Evolutionary conservation across 2,888 invertebrate genomes (phyloP).

Genomic region (Cordilura impudica): DNA sequence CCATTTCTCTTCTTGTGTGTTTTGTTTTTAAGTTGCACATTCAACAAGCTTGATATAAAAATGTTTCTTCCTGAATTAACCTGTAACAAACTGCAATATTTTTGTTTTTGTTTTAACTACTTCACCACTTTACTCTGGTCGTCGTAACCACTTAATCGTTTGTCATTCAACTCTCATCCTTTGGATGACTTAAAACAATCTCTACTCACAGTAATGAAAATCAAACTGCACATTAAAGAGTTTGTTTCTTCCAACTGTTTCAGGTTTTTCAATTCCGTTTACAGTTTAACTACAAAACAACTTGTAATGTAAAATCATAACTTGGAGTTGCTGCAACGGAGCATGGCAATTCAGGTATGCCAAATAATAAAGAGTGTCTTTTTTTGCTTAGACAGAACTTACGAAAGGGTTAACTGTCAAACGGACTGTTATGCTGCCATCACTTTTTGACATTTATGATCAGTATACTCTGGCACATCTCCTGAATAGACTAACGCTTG

Average conservation of each 20-base stretch:
- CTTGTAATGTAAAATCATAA: too few species aligned
- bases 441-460: too few species aligned
- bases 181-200: constrained; percentile 44
- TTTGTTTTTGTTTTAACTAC: constrained; percentile 24
- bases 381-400: too few species aligned
- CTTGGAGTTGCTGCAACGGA: too few species aligned
- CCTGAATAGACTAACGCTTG: too few species aligned
- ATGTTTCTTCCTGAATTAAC: neutral
- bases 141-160: constrained; percentile 44
- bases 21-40: too few species aligned
- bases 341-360: too few species aligned
- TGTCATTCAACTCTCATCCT: constrained; percentile 44
- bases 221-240: neutral
- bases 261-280: neutral
- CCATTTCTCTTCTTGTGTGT: too few species aligned
- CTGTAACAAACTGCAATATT: constrained; percentile 32
- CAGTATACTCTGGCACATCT: too few species aligned
- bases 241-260: neutral
- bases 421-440: too few species aligned
- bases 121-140: constrained; percentile 9
- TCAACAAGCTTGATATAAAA: constrained; percentile 21
- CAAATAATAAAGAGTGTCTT: too few species aligned
- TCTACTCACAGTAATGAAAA: neutral
- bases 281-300: neutral
- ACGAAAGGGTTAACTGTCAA: too few species aligned